Base-by-base conservation (phyloP, 2,888 invertebrate species). In the Agonopterix heracliana region DNA sequence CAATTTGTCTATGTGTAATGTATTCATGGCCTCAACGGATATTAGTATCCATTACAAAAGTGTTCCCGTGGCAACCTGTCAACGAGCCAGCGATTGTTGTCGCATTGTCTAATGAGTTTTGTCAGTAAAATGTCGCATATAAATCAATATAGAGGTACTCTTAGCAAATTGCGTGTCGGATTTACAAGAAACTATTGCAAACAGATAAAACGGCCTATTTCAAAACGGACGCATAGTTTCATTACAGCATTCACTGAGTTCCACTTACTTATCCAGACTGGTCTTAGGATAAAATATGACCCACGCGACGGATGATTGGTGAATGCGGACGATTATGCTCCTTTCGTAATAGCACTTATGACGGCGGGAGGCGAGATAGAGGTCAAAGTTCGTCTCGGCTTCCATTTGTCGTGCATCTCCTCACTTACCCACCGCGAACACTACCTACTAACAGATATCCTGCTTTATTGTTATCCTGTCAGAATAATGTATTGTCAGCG, bases 1-100 rank as follows among this genome's bases (percentile, higher is more conserved):
- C 82, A 85, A 86, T 87, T 86, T 80, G 78, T 81, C 78, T 72
- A 68, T 71, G 26, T 72, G 65, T 79, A 81, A 81, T 79, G 64
- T 78, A 82, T 82, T 80, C 80, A 75, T 71, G 66, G 65, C 71
- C 64, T 66, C 71, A 74, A 26, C 26, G 26, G 26, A 26, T 76
- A 81, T 79, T 74, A 75, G 72, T 72, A 67, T 67, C 68, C 62
- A 60, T 66, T 70, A 71, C 67, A 68, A 60, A 75, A 66, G 67
- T 68, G 68, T 66, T 61, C 66, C 68, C 63, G 68, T 73, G 66
- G 72, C 74, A 71, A 75, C 68, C 71, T 79, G 74, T 71, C 71
- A 75, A 77, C 69, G 54, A 63, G 63, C 54, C 49, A 54, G 55
- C 56, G 54, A 54, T 54, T 60, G 63, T 61, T 59, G 56, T 66